Conservation (phyloP, 2,888 invertebrate genomes). For the Piscicola geometra region DNA sequence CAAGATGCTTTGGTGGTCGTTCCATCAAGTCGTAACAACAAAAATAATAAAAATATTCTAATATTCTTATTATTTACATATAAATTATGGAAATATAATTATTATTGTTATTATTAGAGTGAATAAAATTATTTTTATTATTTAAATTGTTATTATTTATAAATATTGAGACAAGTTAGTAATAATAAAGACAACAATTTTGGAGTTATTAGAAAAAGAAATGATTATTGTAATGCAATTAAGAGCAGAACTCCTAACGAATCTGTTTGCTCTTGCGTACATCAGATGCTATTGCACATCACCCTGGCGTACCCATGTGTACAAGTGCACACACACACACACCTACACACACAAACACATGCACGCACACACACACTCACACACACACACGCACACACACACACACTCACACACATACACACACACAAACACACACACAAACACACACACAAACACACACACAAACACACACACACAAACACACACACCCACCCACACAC, state of each 20-base stretch:
- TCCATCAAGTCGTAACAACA: no score
- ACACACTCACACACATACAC: constrained; percentile 9
- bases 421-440: constrained; percentile 12
- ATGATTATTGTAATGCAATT: no score
- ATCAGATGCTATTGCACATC: no score
- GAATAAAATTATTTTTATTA: background rate
- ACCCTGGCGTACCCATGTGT: background rate
- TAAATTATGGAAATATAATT: background rate
- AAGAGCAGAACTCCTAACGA: no score
- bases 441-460: constrained; percentile 1
- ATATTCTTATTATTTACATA: no score
- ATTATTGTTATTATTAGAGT: background rate
- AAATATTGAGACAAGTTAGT: no score
- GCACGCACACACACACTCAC: constrained; percentile 1
- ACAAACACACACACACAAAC: constrained; percentile 11
- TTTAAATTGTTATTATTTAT: constrained; percentile 10
- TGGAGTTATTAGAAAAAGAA: no score
- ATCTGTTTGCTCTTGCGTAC: no score
- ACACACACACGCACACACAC: constrained; percentile 7
- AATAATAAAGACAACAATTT: no score
- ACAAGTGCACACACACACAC: constrained; percentile 6
- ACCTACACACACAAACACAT: constrained; percentile 1
- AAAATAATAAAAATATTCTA: no score
- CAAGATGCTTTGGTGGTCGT: no score
- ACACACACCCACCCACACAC: constrained; percentile 13